Evolutionary conservation across 2,797 vertebrate species (phyloP).

Genomic region (Phoebastria nigripes): DNA sequence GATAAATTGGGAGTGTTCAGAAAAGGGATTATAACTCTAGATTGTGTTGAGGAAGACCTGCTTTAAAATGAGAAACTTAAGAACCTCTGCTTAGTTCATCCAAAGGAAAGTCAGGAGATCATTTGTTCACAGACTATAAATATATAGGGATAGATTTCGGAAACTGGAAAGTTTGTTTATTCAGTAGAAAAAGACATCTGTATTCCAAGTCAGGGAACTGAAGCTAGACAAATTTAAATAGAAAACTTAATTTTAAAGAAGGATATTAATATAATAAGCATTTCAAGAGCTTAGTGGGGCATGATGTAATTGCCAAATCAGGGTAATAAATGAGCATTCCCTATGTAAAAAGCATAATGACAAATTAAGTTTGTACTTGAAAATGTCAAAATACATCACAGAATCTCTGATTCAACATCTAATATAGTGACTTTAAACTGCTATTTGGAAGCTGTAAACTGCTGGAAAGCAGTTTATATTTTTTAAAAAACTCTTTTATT

Average conservation of each 20-base stretch:
- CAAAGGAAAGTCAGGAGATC: neutral
- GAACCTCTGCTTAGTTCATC: neutral
- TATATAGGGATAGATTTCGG: neutral
- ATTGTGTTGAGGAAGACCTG: neutral
- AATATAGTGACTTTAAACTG: neutral
- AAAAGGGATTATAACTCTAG: neutral
- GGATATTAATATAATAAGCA: neutral
- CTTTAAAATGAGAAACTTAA: neutral
- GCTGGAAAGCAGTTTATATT: neutral
- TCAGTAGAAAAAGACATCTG: neutral
- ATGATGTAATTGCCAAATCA: neutral
- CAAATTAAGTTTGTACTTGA: neutral
- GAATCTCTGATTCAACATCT: neutral
- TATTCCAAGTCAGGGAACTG: neutral
- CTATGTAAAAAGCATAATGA: neutral
- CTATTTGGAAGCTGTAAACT: neutral
- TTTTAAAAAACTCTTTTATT: neutral
- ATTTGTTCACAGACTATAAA: neutral
- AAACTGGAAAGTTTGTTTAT: neutral
- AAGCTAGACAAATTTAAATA: neutral
- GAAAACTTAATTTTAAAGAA: neutral
- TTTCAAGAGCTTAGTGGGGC: neutral
- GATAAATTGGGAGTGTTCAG: neutral
- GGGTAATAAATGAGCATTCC: conserved; percentile 2
- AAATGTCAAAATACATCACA: neutral